phyloP scores from a whole-genome alignment of 2,797 vertebrate species.

The Loris lydekkerianus region DNA sequence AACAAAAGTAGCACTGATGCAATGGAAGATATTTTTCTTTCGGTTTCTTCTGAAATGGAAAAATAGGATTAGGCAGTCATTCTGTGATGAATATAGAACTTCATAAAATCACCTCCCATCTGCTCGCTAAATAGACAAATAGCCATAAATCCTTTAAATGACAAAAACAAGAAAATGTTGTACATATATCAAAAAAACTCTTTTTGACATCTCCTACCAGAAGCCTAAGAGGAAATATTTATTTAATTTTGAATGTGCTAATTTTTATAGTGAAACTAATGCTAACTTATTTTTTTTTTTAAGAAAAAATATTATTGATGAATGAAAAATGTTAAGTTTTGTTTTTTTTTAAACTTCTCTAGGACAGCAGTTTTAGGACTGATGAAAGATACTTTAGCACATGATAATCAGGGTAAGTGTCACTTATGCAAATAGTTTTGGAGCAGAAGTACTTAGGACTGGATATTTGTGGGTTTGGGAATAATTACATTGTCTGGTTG shows the following conservation, averaged over 20 bases:
- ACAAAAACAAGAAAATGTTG: conserved; percentile 86
- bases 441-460: neutral
- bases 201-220: conserved; percentile 65
- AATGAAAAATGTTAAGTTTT: neutral
- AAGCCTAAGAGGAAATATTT: conserved; percentile 60
- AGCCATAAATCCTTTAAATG: conserved; percentile 89
- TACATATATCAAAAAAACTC: conserved; percentile 68
- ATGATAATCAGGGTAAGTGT: neutral
- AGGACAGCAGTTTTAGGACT: neutral
- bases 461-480: neutral
- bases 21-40: conserved; percentile 81
- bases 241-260: conserved; percentile 68
- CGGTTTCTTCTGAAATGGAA: conserved; percentile 88
- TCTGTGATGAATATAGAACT: conserved; percentile 79
- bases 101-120: conserved; percentile 90
- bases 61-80: conserved; percentile 88
- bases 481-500: neutral
- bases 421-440: neutral
- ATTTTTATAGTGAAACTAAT: conserved; percentile 40
- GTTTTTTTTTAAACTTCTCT: neutral
- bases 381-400: neutral
- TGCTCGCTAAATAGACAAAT: conserved; percentile 90
- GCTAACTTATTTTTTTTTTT: conserved; percentile 37
- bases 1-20: conserved; percentile 40
- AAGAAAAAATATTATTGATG: neutral